phyloP scores from a whole-genome alignment of 1,140 invertebrate species.

The Aleiodes sp. region DNA sequence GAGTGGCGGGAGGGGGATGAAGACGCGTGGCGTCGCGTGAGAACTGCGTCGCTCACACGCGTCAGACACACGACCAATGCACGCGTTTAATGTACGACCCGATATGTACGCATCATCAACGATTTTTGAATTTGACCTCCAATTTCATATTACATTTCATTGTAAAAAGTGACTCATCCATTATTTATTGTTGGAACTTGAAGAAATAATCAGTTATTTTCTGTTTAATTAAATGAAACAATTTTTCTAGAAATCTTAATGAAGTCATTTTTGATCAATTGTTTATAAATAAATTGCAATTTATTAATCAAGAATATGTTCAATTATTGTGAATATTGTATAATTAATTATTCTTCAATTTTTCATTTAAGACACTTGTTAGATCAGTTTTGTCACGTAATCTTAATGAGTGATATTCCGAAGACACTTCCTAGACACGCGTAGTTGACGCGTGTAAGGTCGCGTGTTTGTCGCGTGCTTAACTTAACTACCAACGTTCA shows the following conservation, averaged over 20 bases:
- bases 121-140: constrained; percentile 1
- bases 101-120: constrained; percentile 1
- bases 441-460: constrained; percentile 13
- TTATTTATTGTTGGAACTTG: no score
- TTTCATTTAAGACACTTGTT: not conserved
- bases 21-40: constrained; percentile 62
- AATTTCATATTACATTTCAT: not conserved
- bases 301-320: no score
- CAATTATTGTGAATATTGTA: no score
- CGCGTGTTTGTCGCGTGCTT: constrained; percentile 18
- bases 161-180: not conserved
- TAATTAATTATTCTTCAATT: no score
- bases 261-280: no score
- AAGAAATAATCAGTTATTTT: no score
- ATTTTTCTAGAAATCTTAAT: no score
- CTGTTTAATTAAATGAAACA: no score
- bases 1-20: constrained; percentile 36
- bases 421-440: constrained; percentile 18
- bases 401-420: not conserved
- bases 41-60: constrained; percentile 62
- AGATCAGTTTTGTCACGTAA: not conserved
- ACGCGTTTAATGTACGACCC: constrained; percentile 11
- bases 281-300: no score
- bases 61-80: constrained; percentile 43
- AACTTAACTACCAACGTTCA: not conserved